Evolutionary conservation across 2,888 invertebrate genomes (phyloP).

Genomic region (Amphipyra berbera): DNA sequence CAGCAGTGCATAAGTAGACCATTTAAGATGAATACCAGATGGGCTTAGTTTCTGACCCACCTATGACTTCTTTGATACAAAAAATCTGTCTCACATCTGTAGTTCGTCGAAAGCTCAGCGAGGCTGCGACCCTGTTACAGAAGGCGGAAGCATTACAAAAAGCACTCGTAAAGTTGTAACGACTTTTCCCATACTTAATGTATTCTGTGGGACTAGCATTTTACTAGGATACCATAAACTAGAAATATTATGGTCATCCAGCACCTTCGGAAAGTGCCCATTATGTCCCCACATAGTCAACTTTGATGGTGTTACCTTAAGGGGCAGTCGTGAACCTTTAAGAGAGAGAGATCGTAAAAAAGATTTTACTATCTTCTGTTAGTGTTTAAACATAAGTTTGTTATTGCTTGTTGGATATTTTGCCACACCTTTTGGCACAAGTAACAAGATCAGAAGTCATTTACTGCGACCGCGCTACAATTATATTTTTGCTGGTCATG

Average conservation of each 20-base stretch:
- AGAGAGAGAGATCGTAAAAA: conserved; percentile 25
- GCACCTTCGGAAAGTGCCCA: conserved; percentile 11
- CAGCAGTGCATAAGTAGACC: too few relatives aligned
- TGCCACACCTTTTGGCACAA: not conserved
- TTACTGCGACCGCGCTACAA: too few relatives aligned
- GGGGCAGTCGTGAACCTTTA: conserved; percentile 9
- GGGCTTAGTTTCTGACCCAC: too few relatives aligned
- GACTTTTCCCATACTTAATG: not conserved
- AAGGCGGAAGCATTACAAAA: not conserved
- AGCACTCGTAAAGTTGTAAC: conserved; percentile 6
- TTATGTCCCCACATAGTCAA: conserved; percentile 18
- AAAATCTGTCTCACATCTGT: too few relatives aligned
- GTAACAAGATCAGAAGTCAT: too few relatives aligned
- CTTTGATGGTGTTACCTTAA: conserved; percentile 23
- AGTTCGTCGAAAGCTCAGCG: too few relatives aligned
- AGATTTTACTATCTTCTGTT: conserved; percentile 20
- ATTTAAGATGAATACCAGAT: too few relatives aligned
- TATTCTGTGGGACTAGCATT: not conserved
- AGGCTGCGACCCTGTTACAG: not conserved
- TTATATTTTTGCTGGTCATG: too few relatives aligned
- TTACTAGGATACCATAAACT: conserved; percentile 17
- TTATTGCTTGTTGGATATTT: not conserved
- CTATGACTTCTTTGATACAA: too few relatives aligned
- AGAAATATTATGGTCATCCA: conserved; percentile 1
- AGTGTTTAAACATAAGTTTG: not conserved